Conservation (phyloP, 92 coral and sea anemone species). For the Parazoanthus darwini region DNA sequence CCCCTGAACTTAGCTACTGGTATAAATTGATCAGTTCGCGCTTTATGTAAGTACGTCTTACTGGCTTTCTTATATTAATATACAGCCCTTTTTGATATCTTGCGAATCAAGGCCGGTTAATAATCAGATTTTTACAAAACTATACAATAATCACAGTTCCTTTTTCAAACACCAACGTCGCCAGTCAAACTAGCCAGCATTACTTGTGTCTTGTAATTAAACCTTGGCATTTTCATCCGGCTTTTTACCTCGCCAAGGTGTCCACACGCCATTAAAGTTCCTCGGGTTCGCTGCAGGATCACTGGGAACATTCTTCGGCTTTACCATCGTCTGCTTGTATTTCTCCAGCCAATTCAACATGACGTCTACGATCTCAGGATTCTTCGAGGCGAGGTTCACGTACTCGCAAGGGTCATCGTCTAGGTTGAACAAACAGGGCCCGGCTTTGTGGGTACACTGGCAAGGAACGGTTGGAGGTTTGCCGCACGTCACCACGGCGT, state of each 20-base stretch:
- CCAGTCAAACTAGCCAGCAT: too few relatives aligned
- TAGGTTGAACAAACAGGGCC: conserved; percentile 83
- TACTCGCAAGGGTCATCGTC: conserved; percentile 81
- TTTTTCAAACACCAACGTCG: too few relatives aligned
- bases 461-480: conserved; percentile 63
- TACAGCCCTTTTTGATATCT: too few relatives aligned
- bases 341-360: conserved; percentile 74
- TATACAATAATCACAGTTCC: too few relatives aligned
- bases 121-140: too few relatives aligned
- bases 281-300: conserved; percentile 65
- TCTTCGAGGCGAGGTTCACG: conserved; percentile 59
- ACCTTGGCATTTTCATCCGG: not conserved
- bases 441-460: conserved; percentile 58
- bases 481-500: conserved; percentile 79
- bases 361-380: conserved; percentile 52
- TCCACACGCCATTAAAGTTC: conserved; percentile 79
- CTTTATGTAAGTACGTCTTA: too few relatives aligned
- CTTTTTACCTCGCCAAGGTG: conserved; percentile 61
- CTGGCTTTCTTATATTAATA: too few relatives aligned
- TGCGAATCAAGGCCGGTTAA: too few relatives aligned
- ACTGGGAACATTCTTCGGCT: conserved; percentile 62
- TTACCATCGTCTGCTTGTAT: conserved; percentile 77
- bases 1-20: too few relatives aligned
- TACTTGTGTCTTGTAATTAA: too few relatives aligned
- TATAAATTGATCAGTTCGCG: too few relatives aligned